phyloP scores from a whole-genome alignment of 2,888 invertebrate species.

The Acrobasis suavella region DNA sequence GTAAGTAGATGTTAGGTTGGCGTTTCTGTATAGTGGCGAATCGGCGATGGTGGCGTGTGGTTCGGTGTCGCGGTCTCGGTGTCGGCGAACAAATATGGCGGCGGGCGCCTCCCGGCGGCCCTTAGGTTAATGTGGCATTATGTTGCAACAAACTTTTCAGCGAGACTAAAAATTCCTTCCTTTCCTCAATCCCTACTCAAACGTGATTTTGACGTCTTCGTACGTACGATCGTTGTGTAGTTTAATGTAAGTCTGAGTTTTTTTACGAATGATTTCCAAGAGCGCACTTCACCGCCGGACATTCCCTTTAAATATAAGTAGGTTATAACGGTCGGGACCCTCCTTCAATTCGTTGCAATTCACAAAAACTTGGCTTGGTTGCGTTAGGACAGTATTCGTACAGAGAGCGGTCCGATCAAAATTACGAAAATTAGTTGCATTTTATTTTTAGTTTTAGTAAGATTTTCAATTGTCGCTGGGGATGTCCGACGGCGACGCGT shows the following conservation, averaged over 20 bases:
- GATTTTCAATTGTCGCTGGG: slow-evolving; percentile 52
- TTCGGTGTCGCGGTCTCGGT: slow-evolving; percentile 42
- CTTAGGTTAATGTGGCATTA: slow-evolving; percentile 71
- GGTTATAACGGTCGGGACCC: slow-evolving; percentile 52
- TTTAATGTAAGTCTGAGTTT: slow-evolving; percentile 57
- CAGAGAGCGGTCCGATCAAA: slow-evolving; percentile 52
- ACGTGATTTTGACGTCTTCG: slow-evolving; percentile 39
- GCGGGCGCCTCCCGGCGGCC: slow-evolving; percentile 41
- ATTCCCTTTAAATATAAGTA: slow-evolving; percentile 66
- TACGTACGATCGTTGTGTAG: slow-evolving; percentile 53
- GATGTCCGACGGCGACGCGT: slow-evolving; percentile 56
- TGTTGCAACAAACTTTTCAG: slow-evolving; percentile 76
- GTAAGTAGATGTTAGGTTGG: slow-evolving; percentile 47
- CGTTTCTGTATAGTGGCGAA: slow-evolving; percentile 33
- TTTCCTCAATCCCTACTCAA: slow-evolving; percentile 29
- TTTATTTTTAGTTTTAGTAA: slow-evolving; percentile 61
- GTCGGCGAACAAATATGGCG: slow-evolving; percentile 61
- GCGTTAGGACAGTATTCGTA: slow-evolving; percentile 56
- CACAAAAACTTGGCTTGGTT: slow-evolving; percentile 48
- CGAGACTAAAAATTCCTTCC: slow-evolving; percentile 56
- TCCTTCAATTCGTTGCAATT: slow-evolving; percentile 36
- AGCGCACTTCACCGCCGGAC: slow-evolving; percentile 50
- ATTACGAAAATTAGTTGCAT: slow-evolving; percentile 58
- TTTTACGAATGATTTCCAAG: slow-evolving; percentile 44
- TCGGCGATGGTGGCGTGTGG: slow-evolving; percentile 20